These are phyloP conservation scores for Carabus problematicus DNA, from an alignment of 2,888 invertebrate species.

Conservation along the genomic window DNA sequence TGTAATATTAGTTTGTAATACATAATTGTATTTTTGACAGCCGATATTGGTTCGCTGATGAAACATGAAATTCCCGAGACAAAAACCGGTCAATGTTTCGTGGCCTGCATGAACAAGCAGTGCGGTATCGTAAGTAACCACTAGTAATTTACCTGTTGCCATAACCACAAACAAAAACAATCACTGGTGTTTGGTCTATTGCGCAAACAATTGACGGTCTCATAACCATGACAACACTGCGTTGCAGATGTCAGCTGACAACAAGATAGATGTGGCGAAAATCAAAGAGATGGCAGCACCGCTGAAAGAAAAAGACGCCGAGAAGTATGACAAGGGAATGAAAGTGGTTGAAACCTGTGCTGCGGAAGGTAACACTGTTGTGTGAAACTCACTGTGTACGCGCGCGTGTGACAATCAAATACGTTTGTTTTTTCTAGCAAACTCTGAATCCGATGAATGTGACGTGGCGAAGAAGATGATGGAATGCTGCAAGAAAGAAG, in stretches of 20 bases:
- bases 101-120: constrained; percentile 61
- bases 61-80: constrained; percentile 58
- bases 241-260: constrained; percentile 59
- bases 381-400: not conserved
- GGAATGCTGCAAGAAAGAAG: constrained; percentile 48
- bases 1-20: too few species aligned
- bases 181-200: too few species aligned
- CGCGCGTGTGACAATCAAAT: not conserved
- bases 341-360: constrained; percentile 43
- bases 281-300: constrained; percentile 21
- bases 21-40: too few species aligned
- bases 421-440: constrained; percentile 46
- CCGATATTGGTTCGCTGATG: constrained; percentile 49
- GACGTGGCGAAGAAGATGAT: constrained; percentile 46
- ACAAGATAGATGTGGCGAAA: constrained; percentile 54
- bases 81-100: constrained; percentile 59
- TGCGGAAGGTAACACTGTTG: constrained; percentile 42
- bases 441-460: constrained; percentile 48
- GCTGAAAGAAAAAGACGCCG: constrained; percentile 44
- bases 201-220: too few species aligned
- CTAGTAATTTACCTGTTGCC: too few species aligned
- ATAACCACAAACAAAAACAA: too few species aligned
- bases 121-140: constrained; percentile 59
- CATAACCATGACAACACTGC: too few species aligned
- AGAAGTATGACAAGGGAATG: constrained; percentile 43